These are phyloP conservation scores for Uromys caudimaculatus DNA, from an alignment of 2,797 vertebrate genomes.

Conservation along the genomic window DNA sequence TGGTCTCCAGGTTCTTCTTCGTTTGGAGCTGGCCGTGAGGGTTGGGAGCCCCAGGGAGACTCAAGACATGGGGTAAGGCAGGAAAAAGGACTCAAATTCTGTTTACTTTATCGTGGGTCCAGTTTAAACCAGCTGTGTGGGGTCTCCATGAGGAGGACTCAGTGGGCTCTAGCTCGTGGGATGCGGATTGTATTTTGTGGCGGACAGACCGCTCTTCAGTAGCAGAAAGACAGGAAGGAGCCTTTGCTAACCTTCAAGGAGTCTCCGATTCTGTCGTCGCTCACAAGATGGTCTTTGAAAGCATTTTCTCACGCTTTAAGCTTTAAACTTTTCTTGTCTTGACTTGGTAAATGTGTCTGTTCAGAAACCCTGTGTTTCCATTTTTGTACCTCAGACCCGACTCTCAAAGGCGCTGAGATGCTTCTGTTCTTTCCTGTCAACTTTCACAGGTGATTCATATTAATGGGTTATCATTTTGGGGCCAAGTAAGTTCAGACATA, in stretches of 20 bases:
- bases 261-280: accelerated
- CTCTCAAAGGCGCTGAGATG: not conserved
- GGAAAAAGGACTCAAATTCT: not conserved
- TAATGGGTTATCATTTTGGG: not conserved
- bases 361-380: not conserved
- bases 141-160: not conserved
- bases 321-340: not conserved
- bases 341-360: not conserved
- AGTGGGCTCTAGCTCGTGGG: not conserved
- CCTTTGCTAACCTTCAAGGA: not conserved
- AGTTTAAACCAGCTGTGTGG: accelerated
- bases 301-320: not conserved
- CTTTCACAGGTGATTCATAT: accelerated
- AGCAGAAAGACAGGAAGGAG: accelerated
- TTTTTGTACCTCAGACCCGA: not conserved
- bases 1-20: not conserved
- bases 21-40: not conserved
- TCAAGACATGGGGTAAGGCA: accelerated
- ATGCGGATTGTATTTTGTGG: not conserved
- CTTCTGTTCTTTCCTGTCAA: not conserved
- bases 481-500: not conserved
- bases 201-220: accelerated
- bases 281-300: not conserved
- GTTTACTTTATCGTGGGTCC: not conserved
- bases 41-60: no score